Percentiles rank a stretch among this genome's conserved stretches.
These are phyloP conservation scores for Myxocyprinus asiaticus DNA, from an alignment of 2,113 vertebrate species.

Conservation along the genomic window DNA sequence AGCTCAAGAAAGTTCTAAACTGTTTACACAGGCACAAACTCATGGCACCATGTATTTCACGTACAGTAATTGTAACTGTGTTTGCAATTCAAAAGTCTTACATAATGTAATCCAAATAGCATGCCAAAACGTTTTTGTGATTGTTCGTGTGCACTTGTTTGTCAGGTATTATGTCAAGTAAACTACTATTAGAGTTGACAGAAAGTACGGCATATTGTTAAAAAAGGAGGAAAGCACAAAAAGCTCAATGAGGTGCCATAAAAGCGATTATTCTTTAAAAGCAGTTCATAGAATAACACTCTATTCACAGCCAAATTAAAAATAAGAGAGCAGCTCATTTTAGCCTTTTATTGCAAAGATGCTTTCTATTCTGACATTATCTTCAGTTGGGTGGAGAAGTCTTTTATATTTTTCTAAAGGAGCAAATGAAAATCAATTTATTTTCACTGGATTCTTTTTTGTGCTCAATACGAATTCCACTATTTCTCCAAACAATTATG, in stretches of 20 bases:
- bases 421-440: constrained; percentile 82
- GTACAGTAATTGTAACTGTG: no score
- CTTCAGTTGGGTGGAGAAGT: constrained; percentile 74
- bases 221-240: constrained; percentile 56
- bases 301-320: constrained; percentile 62
- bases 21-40: no score
- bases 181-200: constrained; percentile 44
- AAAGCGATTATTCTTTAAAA: constrained; percentile 63
- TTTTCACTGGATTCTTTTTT: constrained; percentile 81
- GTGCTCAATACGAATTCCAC: constrained; percentile 81
- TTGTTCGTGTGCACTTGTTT: neutral
- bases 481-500: constrained; percentile 90
- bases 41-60: no score
- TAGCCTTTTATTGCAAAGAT: constrained; percentile 73
- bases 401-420: constrained; percentile 77
- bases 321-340: constrained; percentile 64
- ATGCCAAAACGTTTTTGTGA: neutral
- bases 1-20: no score
- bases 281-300: constrained; percentile 54
- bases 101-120: no score
- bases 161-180: constrained; percentile 33
- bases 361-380: constrained; percentile 80
- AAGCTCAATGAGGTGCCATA: constrained; percentile 46
- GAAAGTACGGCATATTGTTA: constrained; percentile 45
- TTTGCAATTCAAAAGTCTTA: no score